Percentiles rank a stretch among this genome's conserved stretches.
Evolutionary conservation across 2,888 invertebrate genomes (phyloP).

Genomic region (Cryptophagus acutangulus): DNA sequence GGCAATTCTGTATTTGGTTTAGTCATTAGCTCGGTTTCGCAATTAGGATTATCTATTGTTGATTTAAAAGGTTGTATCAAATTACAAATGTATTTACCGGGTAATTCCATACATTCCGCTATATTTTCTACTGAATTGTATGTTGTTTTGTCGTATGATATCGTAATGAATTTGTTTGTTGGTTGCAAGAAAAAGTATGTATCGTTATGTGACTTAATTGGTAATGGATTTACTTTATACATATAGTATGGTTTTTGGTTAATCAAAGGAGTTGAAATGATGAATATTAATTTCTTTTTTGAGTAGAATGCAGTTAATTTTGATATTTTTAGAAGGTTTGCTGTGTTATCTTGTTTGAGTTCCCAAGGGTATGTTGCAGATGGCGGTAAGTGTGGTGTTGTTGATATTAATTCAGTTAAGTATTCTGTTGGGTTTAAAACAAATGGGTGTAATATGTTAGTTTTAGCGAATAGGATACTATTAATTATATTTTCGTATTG

Average conservation of each 20-base stretch:
- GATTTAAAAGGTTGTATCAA: constrained; percentile 9
- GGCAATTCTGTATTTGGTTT: not conserved
- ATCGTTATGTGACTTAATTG: constrained; percentile 6
- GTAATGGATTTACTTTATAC: constrained; percentile 13
- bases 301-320: constrained; percentile 12
- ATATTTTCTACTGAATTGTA: constrained; percentile 8
- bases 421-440: constrained; percentile 20
- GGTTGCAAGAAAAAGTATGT: constrained; percentile 9
- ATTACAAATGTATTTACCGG: constrained; percentile 1
- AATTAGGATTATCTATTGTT: constrained; percentile 9
- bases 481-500: constrained; percentile 15
- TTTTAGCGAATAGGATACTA: constrained; percentile 15
- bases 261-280: constrained; percentile 14
- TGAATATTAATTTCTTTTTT: constrained; percentile 14
- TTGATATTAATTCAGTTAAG: constrained; percentile 16
- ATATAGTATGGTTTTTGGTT: constrained; percentile 9
- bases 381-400: constrained; percentile 12
- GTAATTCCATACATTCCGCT: constrained; percentile 4
- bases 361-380: constrained; percentile 14
- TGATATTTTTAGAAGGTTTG: constrained; percentile 8
- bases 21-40: constrained; percentile 14
- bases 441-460: constrained; percentile 19
- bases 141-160: constrained; percentile 12
- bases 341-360: constrained; percentile 12
- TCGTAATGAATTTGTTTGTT: constrained; percentile 9